Evolutionary conservation across 2,888 invertebrate genomes (phyloP), one percentile per base, ranked within the genome.

Genomic region (Callimorpha dominula): DNA sequence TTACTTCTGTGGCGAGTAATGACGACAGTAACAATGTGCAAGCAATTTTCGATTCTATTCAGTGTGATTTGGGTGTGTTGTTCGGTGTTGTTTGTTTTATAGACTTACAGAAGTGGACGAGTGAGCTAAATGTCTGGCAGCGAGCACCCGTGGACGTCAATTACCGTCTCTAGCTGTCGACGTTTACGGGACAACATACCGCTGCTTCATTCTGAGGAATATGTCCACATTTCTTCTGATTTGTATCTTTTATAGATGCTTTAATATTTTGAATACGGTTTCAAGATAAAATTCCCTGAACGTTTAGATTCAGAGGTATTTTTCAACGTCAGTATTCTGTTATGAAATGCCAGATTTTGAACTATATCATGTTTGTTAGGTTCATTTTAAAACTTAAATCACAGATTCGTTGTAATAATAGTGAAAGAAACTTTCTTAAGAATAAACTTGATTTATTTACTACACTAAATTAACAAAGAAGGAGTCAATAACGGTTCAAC

Each of bases 1-100:
- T 94, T 93, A 92, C 93, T 89, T 90, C 86, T 87, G 85, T 87
- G 86, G 85, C 86, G 85, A 89, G 91, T 93, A 94, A 94, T 94
- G 94, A 93, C 93, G 92, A 91, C 91, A 91, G 89, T 87, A 17
- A 68, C 54, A 40, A 15, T 11, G 42, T 40, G n/a, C 76, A 77
- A 54, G 74, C 75, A 8, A 91, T 78, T 91, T 67, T 72, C n/a
- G 75, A 77, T 75, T 81, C 76, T 93, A 87, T 78, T 3, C 0
- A 0, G 0, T 40, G 1, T 0, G 0, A 0, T 31, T 88, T 86
- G 70, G 76, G 85, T 85, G n/a, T 60, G 57, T 42, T 86, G 85
- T 91, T 15, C 75, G 42, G 68, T 83, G 79, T 17, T 49, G 1
- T 65, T 4, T 4, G 7, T 64, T 52, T 72, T 81, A 73, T 76